A percentile compares a stretch with the other conserved stretches of the same genome.
Conservation (phyloP, 2,888 invertebrate genomes). For the Celastrina argiolus region DNA sequence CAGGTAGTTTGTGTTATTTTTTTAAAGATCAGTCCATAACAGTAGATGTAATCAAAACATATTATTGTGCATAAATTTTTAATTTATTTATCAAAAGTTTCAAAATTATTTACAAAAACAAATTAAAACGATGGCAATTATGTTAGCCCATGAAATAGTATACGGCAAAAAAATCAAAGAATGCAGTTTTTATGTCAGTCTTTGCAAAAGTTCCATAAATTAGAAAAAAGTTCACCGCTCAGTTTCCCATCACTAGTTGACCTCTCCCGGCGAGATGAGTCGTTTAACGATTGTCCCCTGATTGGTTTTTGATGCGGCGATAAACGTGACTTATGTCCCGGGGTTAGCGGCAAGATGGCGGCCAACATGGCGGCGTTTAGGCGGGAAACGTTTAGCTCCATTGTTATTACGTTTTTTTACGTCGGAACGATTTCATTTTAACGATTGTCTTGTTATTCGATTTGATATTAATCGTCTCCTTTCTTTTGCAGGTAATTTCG, state of each 20-base stretch:
- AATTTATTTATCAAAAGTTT: too few species aligned
- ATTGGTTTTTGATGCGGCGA: constrained; percentile 76
- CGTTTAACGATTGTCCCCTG: constrained; percentile 68
- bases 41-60: too few species aligned
- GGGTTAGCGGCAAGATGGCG: constrained; percentile 63
- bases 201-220: constrained; percentile 41
- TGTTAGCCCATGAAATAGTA: background rate
- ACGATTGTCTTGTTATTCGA: constrained; percentile 14
- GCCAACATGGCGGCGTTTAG: constrained; percentile 53
- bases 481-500: constrained; percentile 29
- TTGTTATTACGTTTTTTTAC: constrained; percentile 55
- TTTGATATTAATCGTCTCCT: constrained; percentile 7
- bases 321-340: constrained; percentile 74
- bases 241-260: constrained; percentile 1
- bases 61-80: too few species aligned
- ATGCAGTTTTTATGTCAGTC: background rate
- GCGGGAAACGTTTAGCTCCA: constrained; percentile 61
- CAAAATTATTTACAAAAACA: too few species aligned
- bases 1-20: too few species aligned
- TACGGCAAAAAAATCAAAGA: background rate
- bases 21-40: too few species aligned
- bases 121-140: too few species aligned
- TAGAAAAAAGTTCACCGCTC: constrained; percentile 29
- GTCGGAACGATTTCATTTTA: constrained; percentile 30
- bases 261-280: constrained; percentile 48